Conservation (phyloP, 2,797 vertebrate genomes). For the Otus scops region DNA sequence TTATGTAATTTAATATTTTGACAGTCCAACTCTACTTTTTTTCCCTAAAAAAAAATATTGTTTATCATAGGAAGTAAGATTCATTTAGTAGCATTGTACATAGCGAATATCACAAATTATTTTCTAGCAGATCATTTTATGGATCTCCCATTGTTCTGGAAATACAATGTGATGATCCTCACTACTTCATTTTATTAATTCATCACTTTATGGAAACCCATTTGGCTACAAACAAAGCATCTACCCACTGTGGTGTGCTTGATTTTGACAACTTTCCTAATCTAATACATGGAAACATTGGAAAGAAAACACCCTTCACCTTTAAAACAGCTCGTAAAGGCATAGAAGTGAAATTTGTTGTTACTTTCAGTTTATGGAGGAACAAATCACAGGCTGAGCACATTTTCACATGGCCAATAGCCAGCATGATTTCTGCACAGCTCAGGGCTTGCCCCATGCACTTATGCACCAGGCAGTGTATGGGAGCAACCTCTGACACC, state of each 20-base stretch:
- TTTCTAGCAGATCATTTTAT: constrained; percentile 56
- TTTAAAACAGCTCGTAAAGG: constrained; percentile 1
- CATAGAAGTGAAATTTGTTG: not conserved
- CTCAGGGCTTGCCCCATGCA: not conserved
- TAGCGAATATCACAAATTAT: constrained; percentile 42
- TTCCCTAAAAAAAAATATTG: constrained; percentile 30
- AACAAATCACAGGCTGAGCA: not conserved
- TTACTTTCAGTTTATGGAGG: not conserved
- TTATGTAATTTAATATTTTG: constrained; percentile 66
- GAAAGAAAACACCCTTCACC: constrained; percentile 9
- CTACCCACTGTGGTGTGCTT: constrained; percentile 39
- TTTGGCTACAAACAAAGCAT: constrained; percentile 33
- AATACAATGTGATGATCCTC: constrained; percentile 46
- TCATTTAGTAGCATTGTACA: not conserved
- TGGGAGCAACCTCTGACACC: not conserved
- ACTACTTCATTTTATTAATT: constrained; percentile 50
- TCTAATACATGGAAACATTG: not conserved
- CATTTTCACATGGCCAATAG: not conserved
- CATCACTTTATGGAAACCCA: constrained; percentile 43
- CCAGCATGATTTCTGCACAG: not conserved
- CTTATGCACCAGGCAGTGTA: not conserved
- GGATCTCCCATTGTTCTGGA: constrained; percentile 55
- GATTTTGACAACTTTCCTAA: constrained; percentile 56
- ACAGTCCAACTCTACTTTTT: constrained; percentile 31
- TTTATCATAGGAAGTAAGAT: constrained; percentile 57